Conservation (phyloP, 2,888 invertebrate genomes). For the Drosophila yooni region DNA sequence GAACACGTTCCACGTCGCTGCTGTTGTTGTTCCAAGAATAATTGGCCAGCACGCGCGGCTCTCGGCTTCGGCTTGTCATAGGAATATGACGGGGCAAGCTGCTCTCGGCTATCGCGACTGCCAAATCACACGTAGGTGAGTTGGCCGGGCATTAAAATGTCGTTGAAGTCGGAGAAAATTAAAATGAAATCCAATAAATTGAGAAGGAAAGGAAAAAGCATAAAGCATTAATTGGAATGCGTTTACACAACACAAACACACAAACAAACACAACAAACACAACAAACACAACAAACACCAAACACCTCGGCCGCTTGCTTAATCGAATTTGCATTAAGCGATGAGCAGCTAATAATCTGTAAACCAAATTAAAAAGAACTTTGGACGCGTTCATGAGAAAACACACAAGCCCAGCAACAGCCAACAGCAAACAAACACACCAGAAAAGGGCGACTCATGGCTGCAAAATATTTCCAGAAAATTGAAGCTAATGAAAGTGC, state of each 20-base stretch:
- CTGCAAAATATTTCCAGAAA: slow-evolving; percentile 79
- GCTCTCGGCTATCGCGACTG: slow-evolving; percentile 42
- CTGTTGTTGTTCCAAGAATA: slow-evolving; percentile 68
- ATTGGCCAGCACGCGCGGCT: slow-evolving; percentile 72
- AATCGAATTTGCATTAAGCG: slow-evolving; percentile 78
- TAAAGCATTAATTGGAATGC: slow-evolving; percentile 21
- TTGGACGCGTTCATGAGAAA: slow-evolving; percentile 56
- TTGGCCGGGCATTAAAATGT: slow-evolving; percentile 51
- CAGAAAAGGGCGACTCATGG: slow-evolving; percentile 14
- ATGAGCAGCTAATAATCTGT: slow-evolving; percentile 82
- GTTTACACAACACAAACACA: neutral
- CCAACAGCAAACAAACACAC: slow-evolving; percentile 17
- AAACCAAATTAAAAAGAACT: slow-evolving; percentile 74
- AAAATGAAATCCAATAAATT: slow-evolving; percentile 66
- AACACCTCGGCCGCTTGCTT: slow-evolving; percentile 56
- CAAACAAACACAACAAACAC: no score
- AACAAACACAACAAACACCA: slow-evolving; percentile 25
- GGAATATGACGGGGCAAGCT: slow-evolving; percentile 54
- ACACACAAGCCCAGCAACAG: slow-evolving; percentile 37
- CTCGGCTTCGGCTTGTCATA: slow-evolving; percentile 34
- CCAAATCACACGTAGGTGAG: slow-evolving; percentile 66
- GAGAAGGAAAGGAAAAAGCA: neutral
- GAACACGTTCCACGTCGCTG: slow-evolving; percentile 67
- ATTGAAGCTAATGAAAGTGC: slow-evolving; percentile 83
- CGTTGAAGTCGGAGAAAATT: slow-evolving; percentile 47